Evolutionary conservation across 2,797 vertebrate genomes (phyloP).

Genomic region (Zenarchopterus dispar): DNA sequence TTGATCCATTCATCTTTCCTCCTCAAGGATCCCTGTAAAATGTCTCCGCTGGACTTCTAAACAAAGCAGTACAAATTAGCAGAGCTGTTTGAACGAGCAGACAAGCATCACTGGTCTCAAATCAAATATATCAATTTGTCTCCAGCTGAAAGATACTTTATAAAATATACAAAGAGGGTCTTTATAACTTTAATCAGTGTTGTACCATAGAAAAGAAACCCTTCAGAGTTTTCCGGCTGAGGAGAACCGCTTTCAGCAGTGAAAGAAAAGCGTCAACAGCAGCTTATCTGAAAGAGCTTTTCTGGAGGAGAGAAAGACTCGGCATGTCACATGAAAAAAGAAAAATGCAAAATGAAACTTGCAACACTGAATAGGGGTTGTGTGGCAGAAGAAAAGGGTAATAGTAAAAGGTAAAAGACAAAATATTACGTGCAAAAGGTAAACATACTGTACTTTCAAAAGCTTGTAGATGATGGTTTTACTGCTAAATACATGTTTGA

Average conservation of each 20-base stretch:
- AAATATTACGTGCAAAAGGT: too few relatives aligned
- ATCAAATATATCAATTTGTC: neutral
- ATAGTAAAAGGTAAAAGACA: too few relatives aligned
- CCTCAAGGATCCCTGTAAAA: conserved; percentile 15
- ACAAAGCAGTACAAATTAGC: conserved; percentile 12
- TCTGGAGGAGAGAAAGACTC: neutral
- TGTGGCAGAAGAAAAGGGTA: neutral
- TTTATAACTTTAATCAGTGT: conserved; percentile 2
- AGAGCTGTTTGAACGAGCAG: neutral
- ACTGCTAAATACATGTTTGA: too few relatives aligned
- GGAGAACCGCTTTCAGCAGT: neutral
- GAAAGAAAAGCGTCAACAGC: neutral
- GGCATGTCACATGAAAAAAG: neutral
- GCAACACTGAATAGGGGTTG: neutral
- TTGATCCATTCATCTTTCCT: conserved; percentile 8
- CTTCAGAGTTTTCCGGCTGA: neutral
- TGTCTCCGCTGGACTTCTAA: conserved; percentile 1
- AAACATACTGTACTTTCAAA: too few relatives aligned
- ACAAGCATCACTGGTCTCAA: neutral
- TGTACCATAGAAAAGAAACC: neutral
- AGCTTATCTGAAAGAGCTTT: neutral
- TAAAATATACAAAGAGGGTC: neutral
- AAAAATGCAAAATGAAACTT: too few relatives aligned
- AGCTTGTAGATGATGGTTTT: too few relatives aligned
- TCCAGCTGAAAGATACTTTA: neutral